Base-by-base conservation (phyloP, 1,140 invertebrate genomes). In the Hyles euphorbiae region DNA sequence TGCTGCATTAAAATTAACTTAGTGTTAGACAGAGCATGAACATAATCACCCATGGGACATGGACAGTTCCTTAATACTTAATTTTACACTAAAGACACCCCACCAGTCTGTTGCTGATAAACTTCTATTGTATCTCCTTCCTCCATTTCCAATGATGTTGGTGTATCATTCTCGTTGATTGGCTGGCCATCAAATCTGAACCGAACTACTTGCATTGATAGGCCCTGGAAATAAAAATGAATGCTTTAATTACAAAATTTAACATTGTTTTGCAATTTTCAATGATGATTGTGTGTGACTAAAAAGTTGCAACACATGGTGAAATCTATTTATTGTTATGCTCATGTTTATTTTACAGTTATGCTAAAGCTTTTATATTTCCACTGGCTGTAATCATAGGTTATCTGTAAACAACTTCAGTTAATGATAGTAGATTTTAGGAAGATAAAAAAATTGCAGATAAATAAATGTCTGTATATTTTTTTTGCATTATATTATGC, bases 71-170 rank as follows among this genome's bases (percentile, higher is more conserved):
- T 88, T 83, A 85, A 62, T 74, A 78, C 56, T 34, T 36, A 62
- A 53, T 72, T 68, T 80, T 84, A 86, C 79, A 79, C 85, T 86
- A 84, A 61, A 70, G 63, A 75, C 61, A 68, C 67, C 59, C 96
- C 96, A 60, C 96, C 96, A 48, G 96, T 96, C 87, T 98, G 97
- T 89, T 97, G 96, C 89, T 97, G 96, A 84, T 97, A 98, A 56
- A 98, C 96, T 91, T 98, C 97, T 90, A 98, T 98, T 72, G 96
- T 97, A 77, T 98, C 96, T 3, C 96, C 96, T 89, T 98, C 96
- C 84, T 98, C 96, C 96, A 98, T 98, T 76, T 98, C 96, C 70
- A 98, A 88, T 48, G 94, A 93, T 52, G 94, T 93, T 43, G 97
- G 97, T 60, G 97, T 98, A 75, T 98, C 97, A 83, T 94, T 93